Conservation (phyloP, 2,888 invertebrate genomes). For the Drosophila leonis region DNA sequence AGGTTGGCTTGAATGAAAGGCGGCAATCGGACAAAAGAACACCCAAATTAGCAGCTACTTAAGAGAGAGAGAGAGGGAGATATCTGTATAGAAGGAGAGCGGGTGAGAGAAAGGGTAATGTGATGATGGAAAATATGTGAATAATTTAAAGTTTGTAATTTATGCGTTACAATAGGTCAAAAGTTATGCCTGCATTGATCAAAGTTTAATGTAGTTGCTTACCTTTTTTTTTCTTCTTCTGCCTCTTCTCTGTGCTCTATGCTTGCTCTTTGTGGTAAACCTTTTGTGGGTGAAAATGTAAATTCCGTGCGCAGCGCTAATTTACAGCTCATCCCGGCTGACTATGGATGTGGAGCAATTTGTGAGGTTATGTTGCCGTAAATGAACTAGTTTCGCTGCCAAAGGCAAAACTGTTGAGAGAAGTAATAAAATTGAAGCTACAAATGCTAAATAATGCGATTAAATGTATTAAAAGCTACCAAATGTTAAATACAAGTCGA, state of each 20-base stretch:
- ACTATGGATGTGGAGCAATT: background rate
- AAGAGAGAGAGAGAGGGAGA: background rate
- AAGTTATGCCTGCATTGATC: constrained; percentile 11
- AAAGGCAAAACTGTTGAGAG: background rate
- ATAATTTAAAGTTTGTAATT: constrained; percentile 10
- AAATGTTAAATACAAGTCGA: constrained; percentile 4
- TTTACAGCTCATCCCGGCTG: background rate
- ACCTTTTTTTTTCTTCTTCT: background rate
- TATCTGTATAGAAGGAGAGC: too few species aligned
- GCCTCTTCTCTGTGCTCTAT: too few species aligned
- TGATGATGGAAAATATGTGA: constrained; percentile 8
- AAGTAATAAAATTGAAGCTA: background rate
- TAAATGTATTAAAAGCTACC: constrained; percentile 2
- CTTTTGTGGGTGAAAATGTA: constrained; percentile 9
- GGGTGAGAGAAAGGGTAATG: background rate
- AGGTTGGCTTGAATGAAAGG: constrained; percentile 39
- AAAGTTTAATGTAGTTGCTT: constrained; percentile 5
- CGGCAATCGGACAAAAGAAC: constrained; percentile 29
- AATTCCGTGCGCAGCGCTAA: constrained; percentile 2
- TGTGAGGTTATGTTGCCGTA: constrained; percentile 1
- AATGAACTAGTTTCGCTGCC: constrained; percentile 4
- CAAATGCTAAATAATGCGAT: constrained; percentile 3
- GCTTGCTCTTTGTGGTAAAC: background rate
- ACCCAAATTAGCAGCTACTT: constrained; percentile 42
- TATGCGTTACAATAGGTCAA: background rate